Evolutionary conservation across 2,797 vertebrate genomes (phyloP).

Genomic region (Protonibea diacanthus): DNA sequence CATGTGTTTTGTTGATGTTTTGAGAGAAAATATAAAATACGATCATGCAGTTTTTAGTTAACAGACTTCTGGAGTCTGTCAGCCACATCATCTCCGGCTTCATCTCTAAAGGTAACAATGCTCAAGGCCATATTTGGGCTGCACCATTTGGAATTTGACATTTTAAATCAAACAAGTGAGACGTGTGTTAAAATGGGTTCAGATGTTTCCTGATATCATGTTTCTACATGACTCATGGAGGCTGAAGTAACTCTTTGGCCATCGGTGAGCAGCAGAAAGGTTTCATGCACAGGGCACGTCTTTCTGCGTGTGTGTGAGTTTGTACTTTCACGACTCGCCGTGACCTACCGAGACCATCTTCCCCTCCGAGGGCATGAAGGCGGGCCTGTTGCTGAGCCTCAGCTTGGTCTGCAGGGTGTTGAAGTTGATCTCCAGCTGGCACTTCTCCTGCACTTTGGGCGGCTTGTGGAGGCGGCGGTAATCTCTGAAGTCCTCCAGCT

Average conservation of each 20-base stretch:
- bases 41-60: background rate
- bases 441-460: constrained; percentile 99
- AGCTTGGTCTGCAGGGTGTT: constrained; percentile 99
- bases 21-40: background rate
- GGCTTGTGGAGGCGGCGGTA: constrained; percentile 97
- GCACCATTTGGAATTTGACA: background rate
- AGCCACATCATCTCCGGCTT: background rate
- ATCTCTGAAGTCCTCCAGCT: constrained; percentile 97
- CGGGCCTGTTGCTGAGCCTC: constrained; percentile 96
- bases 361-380: constrained; percentile 99
- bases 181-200: background rate
- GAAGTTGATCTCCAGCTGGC: constrained; percentile 99
- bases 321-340: background rate
- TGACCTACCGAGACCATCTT: constrained; percentile 96
- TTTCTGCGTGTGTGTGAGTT: background rate
- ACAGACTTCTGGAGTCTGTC: background rate
- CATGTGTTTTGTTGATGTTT: background rate
- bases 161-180: constrained; percentile 17
- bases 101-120: background rate
- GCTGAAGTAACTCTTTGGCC: constrained; percentile 9
- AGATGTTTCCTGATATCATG: constrained; percentile 13
- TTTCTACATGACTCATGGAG: background rate
- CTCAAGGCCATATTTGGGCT: background rate
- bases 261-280: background rate
- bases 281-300: background rate